Percentiles rank a stretch among this genome's conserved stretches.
Evolutionary conservation across 2,797 vertebrate genomes (phyloP).

Genomic region (Chaenodraco wilsoni): DNA sequence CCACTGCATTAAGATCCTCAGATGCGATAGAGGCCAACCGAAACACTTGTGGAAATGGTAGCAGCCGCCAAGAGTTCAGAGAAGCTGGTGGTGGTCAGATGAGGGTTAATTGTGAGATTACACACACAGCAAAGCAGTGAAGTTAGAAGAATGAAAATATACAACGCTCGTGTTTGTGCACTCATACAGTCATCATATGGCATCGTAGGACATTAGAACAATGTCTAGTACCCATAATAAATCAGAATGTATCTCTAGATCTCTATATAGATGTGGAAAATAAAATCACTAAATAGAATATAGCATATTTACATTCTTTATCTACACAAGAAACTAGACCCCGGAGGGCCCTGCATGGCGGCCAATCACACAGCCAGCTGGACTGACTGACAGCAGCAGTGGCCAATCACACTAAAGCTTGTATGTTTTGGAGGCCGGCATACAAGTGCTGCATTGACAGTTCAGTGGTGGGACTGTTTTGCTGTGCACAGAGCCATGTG

Average conservation of each 20-base stretch:
- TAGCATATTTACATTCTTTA: constrained; percentile 79
- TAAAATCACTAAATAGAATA: constrained; percentile 73
- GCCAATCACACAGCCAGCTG: constrained; percentile 52
- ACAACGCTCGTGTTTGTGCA: constrained; percentile 50
- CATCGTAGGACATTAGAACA: constrained; percentile 44
- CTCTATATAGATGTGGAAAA: constrained; percentile 76
- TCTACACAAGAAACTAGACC: constrained; percentile 65
- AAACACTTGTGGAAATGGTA: constrained; percentile 11
- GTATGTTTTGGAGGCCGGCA: constrained; percentile 25
- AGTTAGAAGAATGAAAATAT: constrained; percentile 65
- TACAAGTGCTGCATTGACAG: constrained; percentile 18
- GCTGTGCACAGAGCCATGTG: constrained; percentile 27
- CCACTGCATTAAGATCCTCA: constrained; percentile 16
- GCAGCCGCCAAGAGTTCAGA: constrained; percentile 35
- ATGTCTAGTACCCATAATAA: constrained; percentile 45
- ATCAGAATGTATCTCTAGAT: constrained; percentile 52
- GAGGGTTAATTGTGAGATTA: constrained; percentile 64
- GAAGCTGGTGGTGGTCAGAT: constrained; percentile 30
- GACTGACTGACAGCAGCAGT: constrained; percentile 53
- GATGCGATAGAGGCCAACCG: constrained; percentile 22
- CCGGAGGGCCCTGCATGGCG: constrained; percentile 6
- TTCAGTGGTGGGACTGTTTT: constrained; percentile 24
- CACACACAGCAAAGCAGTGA: constrained; percentile 71
- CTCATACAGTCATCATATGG: constrained; percentile 58
- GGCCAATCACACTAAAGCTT: constrained; percentile 52